A percentile compares a stretch with the other conserved stretches of the same genome.
These are phyloP conservation scores for Ceyx margarethae DNA, from an alignment of 2,113 vertebrate genomes.

Conservation along the genomic window DNA sequence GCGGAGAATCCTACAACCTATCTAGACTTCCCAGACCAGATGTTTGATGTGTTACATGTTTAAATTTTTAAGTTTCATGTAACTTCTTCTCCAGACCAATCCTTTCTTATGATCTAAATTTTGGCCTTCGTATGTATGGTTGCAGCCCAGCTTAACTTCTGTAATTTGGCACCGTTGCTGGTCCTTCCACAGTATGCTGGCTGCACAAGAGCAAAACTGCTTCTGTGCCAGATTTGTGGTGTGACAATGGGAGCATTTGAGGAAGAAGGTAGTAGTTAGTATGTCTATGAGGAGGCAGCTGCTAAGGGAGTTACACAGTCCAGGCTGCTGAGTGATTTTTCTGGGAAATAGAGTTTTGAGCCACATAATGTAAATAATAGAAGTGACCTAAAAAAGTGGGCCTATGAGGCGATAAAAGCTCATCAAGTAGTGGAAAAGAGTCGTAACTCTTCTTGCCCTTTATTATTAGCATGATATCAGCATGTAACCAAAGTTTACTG, in stretches of 20 bases:
- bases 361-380: neutral
- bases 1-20: accelerated
- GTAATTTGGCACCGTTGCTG: neutral
- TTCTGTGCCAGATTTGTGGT: accelerated
- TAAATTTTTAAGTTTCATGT: neutral
- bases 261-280: neutral
- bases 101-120: neutral
- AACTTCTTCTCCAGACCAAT: neutral
- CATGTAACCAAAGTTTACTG: neutral
- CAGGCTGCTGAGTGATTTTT: neutral
- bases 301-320: neutral
- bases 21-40: neutral
- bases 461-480: neutral
- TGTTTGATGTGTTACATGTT: neutral
- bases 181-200: neutral
- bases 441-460: neutral
- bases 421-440: neutral
- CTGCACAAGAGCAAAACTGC: neutral
- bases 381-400: neutral
- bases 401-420: neutral
- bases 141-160: neutral
- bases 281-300: neutral
- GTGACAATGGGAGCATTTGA: neutral
- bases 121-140: neutral
- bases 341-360: neutral